These are phyloP conservation scores for Eulemur rubriventer DNA, from an alignment of 2,797 vertebrate genomes.

Conservation along the genomic window DNA sequence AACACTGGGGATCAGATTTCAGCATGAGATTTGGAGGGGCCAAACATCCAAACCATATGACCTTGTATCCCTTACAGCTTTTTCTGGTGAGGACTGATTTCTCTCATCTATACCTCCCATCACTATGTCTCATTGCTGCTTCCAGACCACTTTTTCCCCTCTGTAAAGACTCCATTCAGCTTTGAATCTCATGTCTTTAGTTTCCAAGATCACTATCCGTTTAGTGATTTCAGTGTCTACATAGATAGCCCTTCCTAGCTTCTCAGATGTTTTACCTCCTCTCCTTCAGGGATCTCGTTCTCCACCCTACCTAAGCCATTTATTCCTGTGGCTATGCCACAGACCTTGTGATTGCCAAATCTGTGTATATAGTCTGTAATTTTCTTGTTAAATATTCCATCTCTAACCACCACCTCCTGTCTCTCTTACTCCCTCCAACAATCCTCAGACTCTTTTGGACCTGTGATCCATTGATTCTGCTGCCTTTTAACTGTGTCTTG, in stretches of 20 bases:
- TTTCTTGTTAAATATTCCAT: neutral
- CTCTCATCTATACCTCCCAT: neutral
- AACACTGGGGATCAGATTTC: neutral
- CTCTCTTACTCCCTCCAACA: neutral
- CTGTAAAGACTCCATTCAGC: neutral
- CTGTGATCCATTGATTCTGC: neutral
- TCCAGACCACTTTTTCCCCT: neutral
- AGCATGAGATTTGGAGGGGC: neutral
- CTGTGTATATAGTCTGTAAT: neutral
- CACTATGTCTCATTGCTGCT: neutral
- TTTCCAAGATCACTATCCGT: neutral
- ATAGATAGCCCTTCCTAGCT: neutral
- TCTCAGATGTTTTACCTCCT: neutral
- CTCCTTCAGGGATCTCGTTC: neutral
- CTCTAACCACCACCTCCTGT: neutral
- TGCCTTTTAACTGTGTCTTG: neutral
- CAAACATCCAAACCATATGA: neutral
- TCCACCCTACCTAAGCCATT: neutral
- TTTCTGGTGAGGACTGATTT: neutral
- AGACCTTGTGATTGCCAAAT: neutral
- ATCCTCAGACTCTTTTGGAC: neutral
- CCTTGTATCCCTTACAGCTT: neutral
- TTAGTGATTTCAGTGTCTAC: neutral
- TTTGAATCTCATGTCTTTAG: neutral
- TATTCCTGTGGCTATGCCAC: neutral